Percentiles rank a stretch among this genome's conserved stretches.
phyloP scores from a whole-genome alignment of 2,797 vertebrate genomes.

The Jordanella pulchra region DNA sequence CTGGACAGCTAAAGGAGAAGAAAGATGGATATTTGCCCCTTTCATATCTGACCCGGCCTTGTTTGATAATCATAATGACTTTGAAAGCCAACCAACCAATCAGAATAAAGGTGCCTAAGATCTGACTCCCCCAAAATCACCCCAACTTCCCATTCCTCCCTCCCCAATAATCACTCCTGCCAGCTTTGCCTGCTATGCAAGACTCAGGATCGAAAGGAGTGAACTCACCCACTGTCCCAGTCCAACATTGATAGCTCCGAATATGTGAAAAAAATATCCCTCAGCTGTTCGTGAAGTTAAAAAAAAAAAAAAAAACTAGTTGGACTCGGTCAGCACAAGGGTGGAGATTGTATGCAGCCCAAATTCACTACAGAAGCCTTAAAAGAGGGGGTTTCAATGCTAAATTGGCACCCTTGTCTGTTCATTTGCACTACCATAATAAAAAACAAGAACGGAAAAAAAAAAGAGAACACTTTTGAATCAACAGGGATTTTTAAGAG shows the following conservation, averaged over 20 bases:
- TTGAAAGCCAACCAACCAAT: slow-evolving; percentile 79
- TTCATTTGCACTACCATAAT: slow-evolving; percentile 75
- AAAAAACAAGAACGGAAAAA: slow-evolving; percentile 24
- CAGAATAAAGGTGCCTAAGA: slow-evolving; percentile 79
- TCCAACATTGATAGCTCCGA: slow-evolving; percentile 69
- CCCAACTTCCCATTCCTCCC: not conserved
- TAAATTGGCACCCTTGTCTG: slow-evolving; percentile 73
- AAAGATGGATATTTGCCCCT: slow-evolving; percentile 47
- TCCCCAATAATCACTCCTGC: slow-evolving; percentile 61
- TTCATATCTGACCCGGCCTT: slow-evolving; percentile 62
- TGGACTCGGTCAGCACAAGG: slow-evolving; percentile 58
- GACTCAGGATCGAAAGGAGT: slow-evolving; percentile 68
- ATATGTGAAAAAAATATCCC: slow-evolving; percentile 72
- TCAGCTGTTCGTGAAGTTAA: slow-evolving; percentile 65
- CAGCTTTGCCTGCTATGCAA: slow-evolving; percentile 85
- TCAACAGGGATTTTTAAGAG: slow-evolving; percentile 61
- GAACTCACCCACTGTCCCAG: slow-evolving; percentile 61
- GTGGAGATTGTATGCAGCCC: slow-evolving; percentile 81
- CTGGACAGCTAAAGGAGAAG: slow-evolving; percentile 55
- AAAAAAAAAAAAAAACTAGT: slow-evolving; percentile 58
- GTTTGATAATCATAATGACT: slow-evolving; percentile 77
- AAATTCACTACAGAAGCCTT: slow-evolving; percentile 83
- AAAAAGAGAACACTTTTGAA: slow-evolving; percentile 54
- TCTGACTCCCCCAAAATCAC: slow-evolving; percentile 51
- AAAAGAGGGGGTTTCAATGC: slow-evolving; percentile 69